Conservation (phyloP, 2,888 invertebrate genomes). For the Lepidochrysops patricia region DNA sequence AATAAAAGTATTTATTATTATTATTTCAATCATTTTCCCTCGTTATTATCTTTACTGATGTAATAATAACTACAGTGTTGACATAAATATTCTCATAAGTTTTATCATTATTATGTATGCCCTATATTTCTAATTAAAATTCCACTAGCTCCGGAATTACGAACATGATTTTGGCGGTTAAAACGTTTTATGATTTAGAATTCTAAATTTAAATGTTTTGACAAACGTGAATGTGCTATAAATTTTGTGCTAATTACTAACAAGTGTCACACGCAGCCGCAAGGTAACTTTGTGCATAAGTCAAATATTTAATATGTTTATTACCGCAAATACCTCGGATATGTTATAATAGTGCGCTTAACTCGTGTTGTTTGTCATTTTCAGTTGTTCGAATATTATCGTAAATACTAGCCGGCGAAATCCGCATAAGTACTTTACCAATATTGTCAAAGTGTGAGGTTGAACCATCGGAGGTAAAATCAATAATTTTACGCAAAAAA, state of each 20-base stretch:
- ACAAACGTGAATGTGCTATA: constrained; percentile 35
- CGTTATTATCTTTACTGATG: too few relatives aligned
- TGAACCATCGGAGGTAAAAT: too few relatives aligned
- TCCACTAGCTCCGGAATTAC: neutral
- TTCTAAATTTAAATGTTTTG: neutral
- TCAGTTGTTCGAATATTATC: neutral
- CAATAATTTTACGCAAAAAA: too few relatives aligned
- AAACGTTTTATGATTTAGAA: neutral
- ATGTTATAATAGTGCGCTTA: neutral
- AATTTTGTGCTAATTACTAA: constrained; percentile 62
- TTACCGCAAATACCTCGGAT: neutral
- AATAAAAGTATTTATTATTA: neutral
- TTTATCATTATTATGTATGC: neutral
- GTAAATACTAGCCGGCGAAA: neutral
- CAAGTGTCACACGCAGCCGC: constrained; percentile 52
- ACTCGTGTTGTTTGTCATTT: neutral
- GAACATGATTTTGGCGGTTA: neutral
- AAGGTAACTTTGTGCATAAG: constrained; percentile 8
- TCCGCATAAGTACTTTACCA: too few relatives aligned
- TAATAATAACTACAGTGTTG: too few relatives aligned
- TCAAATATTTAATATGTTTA: constrained; percentile 5
- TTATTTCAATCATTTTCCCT: neutral
- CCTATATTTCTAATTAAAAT: neutral
- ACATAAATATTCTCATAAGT: too few relatives aligned
- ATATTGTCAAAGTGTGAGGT: neutral